Conservation (phyloP, 2,113 vertebrate species). For the Mugil cephalus region DNA sequence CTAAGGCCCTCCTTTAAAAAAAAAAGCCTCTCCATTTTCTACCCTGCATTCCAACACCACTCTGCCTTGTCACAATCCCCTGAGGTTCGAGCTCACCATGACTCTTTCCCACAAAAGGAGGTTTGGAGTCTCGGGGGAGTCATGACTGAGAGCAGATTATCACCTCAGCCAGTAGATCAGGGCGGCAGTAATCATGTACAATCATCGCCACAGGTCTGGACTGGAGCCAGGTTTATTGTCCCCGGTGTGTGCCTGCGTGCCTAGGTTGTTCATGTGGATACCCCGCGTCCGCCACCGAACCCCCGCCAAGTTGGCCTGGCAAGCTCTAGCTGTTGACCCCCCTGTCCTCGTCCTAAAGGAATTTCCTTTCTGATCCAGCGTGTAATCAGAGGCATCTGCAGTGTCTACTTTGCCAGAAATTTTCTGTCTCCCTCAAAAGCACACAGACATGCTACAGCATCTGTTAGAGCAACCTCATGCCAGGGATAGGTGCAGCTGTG, state of each 20-base stretch:
- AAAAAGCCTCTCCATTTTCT: constrained; percentile 25
- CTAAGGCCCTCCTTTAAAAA: not conserved
- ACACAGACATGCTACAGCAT: constrained; percentile 58
- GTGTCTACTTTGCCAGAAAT: constrained; percentile 68
- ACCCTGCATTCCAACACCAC: not conserved
- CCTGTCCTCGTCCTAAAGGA: constrained; percentile 63
- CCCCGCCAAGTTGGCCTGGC: constrained; percentile 36
- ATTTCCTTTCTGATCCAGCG: constrained; percentile 76
- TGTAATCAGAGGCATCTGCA: constrained; percentile 78
- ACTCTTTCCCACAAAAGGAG: constrained; percentile 43
- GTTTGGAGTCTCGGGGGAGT: constrained; percentile 51
- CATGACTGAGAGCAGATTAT: constrained; percentile 62
- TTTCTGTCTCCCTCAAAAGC: constrained; percentile 22
- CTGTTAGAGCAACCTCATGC: constrained; percentile 49
- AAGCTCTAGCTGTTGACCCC: constrained; percentile 37
- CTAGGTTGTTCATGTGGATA: constrained; percentile 6
- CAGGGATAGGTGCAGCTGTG: constrained; percentile 68
- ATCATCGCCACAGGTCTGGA: constrained; percentile 55
- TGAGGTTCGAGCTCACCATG: constrained; percentile 26
- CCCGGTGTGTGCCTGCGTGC: not conserved
- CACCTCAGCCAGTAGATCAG: constrained; percentile 54
- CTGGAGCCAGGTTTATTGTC: constrained; percentile 30
- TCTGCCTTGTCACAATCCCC: not conserved
- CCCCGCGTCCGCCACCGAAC: constrained; percentile 17
- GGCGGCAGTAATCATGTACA: constrained; percentile 54